These are phyloP conservation scores for Amblyteles armatorius DNA, from an alignment of 2,888 invertebrate genomes.

Conservation along the genomic window DNA sequence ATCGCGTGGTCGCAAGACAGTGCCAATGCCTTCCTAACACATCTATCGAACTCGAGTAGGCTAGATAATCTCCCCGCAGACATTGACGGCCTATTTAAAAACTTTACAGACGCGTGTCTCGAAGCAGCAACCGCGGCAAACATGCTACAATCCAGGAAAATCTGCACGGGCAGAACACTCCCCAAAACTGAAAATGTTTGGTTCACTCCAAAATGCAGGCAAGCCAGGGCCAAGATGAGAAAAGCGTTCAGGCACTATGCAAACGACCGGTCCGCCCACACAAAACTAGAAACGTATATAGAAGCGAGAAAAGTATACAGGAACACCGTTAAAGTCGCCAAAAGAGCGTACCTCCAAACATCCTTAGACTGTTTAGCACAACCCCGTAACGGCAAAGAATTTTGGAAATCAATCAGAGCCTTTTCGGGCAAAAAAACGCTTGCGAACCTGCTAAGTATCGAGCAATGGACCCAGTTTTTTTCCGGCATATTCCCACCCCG, in stretches of 20 bases:
- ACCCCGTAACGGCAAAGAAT: conserved; percentile 5
- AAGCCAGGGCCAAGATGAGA: background rate
- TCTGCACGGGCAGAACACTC: background rate
- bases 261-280: background rate
- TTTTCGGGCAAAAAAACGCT: background rate
- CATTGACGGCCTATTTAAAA: background rate
- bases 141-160: background rate
- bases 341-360: background rate
- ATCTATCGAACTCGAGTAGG: background rate
- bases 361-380: conserved; percentile 4
- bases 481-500: background rate
- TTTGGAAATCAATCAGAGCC: conserved; percentile 12
- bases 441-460: background rate
- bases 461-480: conserved; percentile 13
- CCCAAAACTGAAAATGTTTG: conserved; percentile 3
- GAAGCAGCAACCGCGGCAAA: background rate
- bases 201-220: conserved; percentile 3
- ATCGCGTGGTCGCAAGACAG: background rate
- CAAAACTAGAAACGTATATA: background rate
- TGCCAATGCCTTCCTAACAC: background rate
- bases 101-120: background rate
- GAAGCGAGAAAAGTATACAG: background rate
- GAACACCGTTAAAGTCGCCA: background rate
- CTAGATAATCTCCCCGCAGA: background rate
- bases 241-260: background rate